phyloP scores from a whole-genome alignment of 2,888 invertebrate genomes.

The Lasiommata megera region DNA sequence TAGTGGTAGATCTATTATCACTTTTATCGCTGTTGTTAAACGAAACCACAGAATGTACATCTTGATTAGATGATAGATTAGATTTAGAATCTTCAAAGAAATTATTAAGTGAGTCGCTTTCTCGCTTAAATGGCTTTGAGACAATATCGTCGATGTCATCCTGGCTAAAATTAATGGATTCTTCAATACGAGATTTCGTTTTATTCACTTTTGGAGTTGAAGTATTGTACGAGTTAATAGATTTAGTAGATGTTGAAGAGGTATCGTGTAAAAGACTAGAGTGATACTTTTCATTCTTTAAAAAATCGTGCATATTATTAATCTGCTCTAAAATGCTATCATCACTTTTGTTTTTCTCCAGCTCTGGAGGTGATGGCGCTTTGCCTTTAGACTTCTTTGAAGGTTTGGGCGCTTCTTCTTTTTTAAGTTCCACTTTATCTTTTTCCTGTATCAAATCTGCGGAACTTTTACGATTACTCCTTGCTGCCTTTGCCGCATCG shows the following conservation, averaged over 20 bases:
- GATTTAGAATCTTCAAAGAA: conserved; percentile 73
- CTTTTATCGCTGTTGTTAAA: conserved; percentile 74
- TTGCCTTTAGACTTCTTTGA: conserved; percentile 86
- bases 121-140: conserved; percentile 69
- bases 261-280: conserved; percentile 62
- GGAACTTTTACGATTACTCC: conserved; percentile 83
- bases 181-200: conserved; percentile 58
- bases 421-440: conserved; percentile 54
- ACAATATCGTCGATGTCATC: conserved; percentile 80
- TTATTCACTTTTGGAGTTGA: conserved; percentile 76
- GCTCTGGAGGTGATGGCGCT: conserved; percentile 86
- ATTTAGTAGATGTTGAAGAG: conserved; percentile 42
- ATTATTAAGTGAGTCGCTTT: conserved; percentile 74
- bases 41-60: conserved; percentile 67
- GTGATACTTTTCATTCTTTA: conserved; percentile 67
- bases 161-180: conserved; percentile 70
- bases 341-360: conserved; percentile 71
- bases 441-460: conserved; percentile 57
- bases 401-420: conserved; percentile 61
- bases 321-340: conserved; percentile 72
- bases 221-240: conserved; percentile 58
- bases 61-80: conserved; percentile 72
- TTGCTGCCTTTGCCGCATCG: conserved; percentile 86
- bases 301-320: conserved; percentile 63
- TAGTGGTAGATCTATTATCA: conserved; percentile 83